A percentile compares a stretch with the other conserved stretches of the same genome.
Evolutionary conservation across 1,140 invertebrate species (phyloP).

Genomic region (Chelonus insularis): DNA sequence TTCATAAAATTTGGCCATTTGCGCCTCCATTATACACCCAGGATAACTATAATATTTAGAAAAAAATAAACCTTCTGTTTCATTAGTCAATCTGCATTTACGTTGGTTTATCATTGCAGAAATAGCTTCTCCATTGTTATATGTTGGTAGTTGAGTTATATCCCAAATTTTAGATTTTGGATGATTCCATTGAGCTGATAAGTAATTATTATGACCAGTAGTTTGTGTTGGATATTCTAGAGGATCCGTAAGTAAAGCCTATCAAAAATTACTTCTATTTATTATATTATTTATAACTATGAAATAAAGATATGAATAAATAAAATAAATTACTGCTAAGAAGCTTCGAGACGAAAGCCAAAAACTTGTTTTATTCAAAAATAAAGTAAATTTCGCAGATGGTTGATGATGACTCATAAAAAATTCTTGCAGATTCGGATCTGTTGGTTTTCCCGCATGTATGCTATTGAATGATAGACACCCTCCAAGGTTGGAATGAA

Average conservation of each 20-base stretch:
- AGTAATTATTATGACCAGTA: background rate
- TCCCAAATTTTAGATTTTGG: background rate
- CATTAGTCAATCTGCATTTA: background rate
- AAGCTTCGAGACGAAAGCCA: background rate
- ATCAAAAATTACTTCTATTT: background rate
- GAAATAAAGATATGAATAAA: background rate
- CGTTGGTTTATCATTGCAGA: slow-evolving; percentile 4
- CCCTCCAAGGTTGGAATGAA: slow-evolving; percentile 33
- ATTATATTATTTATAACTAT: too few relatives aligned
- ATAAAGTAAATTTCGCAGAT: background rate
- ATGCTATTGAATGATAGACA: slow-evolving; percentile 38
- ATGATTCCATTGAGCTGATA: background rate
- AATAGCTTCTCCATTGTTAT: background rate
- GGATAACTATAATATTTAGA: slow-evolving; percentile 23
- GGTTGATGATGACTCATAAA: slow-evolving; percentile 2
- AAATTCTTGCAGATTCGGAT: background rate
- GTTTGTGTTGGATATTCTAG: background rate
- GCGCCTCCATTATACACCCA: slow-evolving; percentile 28
- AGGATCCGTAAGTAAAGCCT: background rate
- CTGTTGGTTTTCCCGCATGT: background rate
- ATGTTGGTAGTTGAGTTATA: slow-evolving; percentile 2
- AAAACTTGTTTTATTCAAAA: background rate
- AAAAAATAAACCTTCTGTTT: background rate
- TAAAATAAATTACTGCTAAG: background rate
- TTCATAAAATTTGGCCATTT: slow-evolving; percentile 13